A percentile compares a stretch with the other conserved stretches of the same genome.
Evolutionary conservation across 2,888 invertebrate genomes (phyloP).

Genomic region (Drosophila villosipedis): DNA sequence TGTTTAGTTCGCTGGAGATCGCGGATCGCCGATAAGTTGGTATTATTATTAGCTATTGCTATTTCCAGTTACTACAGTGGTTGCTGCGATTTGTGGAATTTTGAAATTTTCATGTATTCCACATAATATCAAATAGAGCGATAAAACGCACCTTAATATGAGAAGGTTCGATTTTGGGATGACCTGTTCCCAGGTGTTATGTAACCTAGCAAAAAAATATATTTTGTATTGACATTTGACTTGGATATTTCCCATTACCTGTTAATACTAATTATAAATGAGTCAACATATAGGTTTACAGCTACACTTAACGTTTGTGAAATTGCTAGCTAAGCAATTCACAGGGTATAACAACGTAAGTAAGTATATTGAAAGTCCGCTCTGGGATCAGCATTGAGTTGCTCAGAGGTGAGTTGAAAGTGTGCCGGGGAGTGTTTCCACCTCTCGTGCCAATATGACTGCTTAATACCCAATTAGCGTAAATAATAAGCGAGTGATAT

Average conservation of each 20-base stretch:
- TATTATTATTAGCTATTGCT: constrained; percentile 34
- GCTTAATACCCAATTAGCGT: constrained; percentile 67
- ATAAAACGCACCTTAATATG: constrained; percentile 11
- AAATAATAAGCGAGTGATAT: constrained; percentile 54
- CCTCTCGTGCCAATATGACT: constrained; percentile 25
- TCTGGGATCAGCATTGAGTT: constrained; percentile 13
- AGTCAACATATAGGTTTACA: background rate
- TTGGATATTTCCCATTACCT: background rate
- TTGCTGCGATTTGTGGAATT: constrained; percentile 33
- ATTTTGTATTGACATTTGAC: background rate
- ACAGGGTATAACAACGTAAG: constrained; percentile 23
- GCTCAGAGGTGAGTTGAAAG: constrained; percentile 1
- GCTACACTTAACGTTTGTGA: background rate
- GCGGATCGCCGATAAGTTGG: constrained; percentile 43
- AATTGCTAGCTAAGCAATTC: background rate
- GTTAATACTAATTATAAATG: background rate
- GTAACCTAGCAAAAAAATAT: background rate
- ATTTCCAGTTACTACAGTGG: constrained; percentile 17
- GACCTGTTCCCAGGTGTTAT: background rate
- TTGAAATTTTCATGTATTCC: constrained; percentile 44
- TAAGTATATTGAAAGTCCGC: constrained; percentile 53
- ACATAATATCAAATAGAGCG: constrained; percentile 36
- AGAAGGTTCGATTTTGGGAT: background rate
- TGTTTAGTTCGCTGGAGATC: constrained; percentile 52
- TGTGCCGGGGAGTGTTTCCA: constrained; percentile 11